Percentiles rank a stretch among this genome's conserved stretches.
Evolutionary conservation across 2,113 vertebrate species (phyloP).

Genomic region (Passer montanus): DNA sequence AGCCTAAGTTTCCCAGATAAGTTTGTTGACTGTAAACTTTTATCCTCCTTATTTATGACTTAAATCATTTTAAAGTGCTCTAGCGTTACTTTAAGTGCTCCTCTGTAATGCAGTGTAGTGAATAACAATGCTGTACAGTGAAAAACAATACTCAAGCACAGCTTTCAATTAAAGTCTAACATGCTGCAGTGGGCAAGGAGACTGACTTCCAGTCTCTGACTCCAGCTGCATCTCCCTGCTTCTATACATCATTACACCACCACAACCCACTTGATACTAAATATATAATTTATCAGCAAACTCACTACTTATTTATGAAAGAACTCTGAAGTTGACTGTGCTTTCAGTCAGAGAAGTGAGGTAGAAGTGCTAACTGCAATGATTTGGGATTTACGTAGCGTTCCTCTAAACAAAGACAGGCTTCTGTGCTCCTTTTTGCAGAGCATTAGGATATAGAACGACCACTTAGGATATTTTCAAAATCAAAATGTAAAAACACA

Average conservation of each 20-base stretch:
- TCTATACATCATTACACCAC: slow-evolving; percentile 40
- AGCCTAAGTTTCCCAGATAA: slow-evolving; percentile 37
- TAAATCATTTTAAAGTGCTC: slow-evolving; percentile 56
- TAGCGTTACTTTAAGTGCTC: slow-evolving; percentile 61
- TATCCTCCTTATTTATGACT: slow-evolving; percentile 58
- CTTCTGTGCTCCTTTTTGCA: slow-evolving; percentile 12
- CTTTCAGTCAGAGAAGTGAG: slow-evolving; percentile 45
- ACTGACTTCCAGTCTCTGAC: slow-evolving; percentile 49
- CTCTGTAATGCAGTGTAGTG: slow-evolving; percentile 45
- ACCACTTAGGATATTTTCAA: slow-evolving; percentile 13
- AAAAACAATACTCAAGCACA: slow-evolving; percentile 62
- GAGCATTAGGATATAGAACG: neutral
- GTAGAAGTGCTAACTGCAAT: slow-evolving; percentile 3
- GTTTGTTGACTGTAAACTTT: slow-evolving; percentile 63
- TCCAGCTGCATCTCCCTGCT: slow-evolving; percentile 36
- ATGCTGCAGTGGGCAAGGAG: slow-evolving; percentile 46
- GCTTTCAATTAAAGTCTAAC: slow-evolving; percentile 63
- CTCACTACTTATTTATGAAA: slow-evolving; percentile 63
- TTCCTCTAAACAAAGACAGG: slow-evolving; percentile 4
- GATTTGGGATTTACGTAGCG: neutral
- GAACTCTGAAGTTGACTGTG: slow-evolving; percentile 15
- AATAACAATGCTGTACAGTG: slow-evolving; percentile 50
- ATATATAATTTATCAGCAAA: slow-evolving; percentile 71
- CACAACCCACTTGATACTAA: slow-evolving; percentile 50
- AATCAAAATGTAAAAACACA: slow-evolving; percentile 29